These are phyloP conservation scores for Rhagoletis pomonella DNA, from an alignment of 1,140 invertebrate genomes.

Conservation along the genomic window DNA sequence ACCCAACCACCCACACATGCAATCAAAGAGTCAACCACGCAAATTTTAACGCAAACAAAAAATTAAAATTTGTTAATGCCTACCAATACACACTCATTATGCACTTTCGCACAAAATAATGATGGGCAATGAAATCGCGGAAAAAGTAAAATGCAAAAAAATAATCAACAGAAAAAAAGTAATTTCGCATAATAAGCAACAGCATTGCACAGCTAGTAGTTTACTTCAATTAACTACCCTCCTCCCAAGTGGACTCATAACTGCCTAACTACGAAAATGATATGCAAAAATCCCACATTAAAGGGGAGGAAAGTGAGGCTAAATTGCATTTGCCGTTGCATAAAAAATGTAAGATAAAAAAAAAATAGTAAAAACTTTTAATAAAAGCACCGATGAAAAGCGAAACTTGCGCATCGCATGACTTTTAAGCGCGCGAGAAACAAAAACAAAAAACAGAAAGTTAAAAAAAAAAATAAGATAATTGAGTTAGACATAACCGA, in stretches of 20 bases:
- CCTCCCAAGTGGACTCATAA: background rate
- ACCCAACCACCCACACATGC: background rate
- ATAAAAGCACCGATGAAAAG: slow-evolving; percentile 1
- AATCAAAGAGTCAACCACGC: background rate
- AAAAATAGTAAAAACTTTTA: background rate
- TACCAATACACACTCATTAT: background rate
- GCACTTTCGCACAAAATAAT: background rate
- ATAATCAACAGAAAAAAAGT: background rate
- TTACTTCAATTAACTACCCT: slow-evolving; percentile 40
- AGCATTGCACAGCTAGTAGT: slow-evolving; percentile 24
- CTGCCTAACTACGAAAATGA: background rate
- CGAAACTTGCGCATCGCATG: slow-evolving; percentile 41
- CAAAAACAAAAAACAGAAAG: background rate
- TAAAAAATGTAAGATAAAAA: slow-evolving; percentile 14
- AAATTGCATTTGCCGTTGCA: slow-evolving; percentile 42
- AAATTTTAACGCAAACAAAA: slow-evolving; percentile 25
- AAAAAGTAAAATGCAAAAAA: slow-evolving; percentile 15
- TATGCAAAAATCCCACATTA: slow-evolving; percentile 40
- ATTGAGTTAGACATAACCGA: slow-evolving; percentile 18
- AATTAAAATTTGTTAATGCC: slow-evolving; percentile 15
- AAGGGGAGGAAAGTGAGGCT: background rate
- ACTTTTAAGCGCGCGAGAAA: slow-evolving; percentile 23
- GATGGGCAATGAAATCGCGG: slow-evolving; percentile 2
- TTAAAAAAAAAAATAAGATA: background rate
- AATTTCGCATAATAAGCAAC: slow-evolving; percentile 13